Base-by-base conservation (phyloP, 1,140 invertebrate species). In the Ostrea edulis region DNA sequence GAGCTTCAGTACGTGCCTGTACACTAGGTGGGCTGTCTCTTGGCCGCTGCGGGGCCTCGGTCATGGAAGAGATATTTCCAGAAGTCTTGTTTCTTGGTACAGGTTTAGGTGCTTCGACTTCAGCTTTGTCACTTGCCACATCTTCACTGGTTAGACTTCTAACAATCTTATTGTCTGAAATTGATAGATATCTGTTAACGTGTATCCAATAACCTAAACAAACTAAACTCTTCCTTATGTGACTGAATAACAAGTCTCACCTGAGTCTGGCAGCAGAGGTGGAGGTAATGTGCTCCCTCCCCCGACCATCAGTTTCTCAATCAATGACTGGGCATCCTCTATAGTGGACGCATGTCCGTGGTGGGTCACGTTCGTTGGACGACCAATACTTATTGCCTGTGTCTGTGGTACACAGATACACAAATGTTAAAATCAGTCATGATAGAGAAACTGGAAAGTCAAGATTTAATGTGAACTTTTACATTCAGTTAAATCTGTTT, bases 61-160 rank as follows among this genome's bases (percentile, higher is more conserved):
- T 86, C 88, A 89, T 89, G 86, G 90, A 87, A 53, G 90, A 62
- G 55, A 91, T 86, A 84, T 92, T 92, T 12, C 91, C 89, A 4
- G 88, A n/a, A 90, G 91, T 92, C 53, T 83, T 84, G 0, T 84
- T 71, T 85, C 90, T 90, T 3, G 89, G 87, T 20, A 88, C 84
- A 55, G 90, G 90, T 53, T 87, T 89, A 55, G 87, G 89, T n/a
- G 55, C 81, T 54, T 89, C 82, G n/a, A 82, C 12, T 81, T 77
- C 53, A 85, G 71, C 86, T 54, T 71, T 88, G 12, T 58, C 82
- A 68, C 89, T 71, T 65, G 85, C 77, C 44, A 86, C 84, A 82
- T 86, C 44, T 83, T 94, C 92, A 52, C 94, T 94, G 86, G 95
- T 94, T 11, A 93, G 94, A 12, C 94, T 95, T 35, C 90, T 83